phyloP scores from a whole-genome alignment of 1,140 invertebrate genomes.

The Drosophila nasuta region DNA sequence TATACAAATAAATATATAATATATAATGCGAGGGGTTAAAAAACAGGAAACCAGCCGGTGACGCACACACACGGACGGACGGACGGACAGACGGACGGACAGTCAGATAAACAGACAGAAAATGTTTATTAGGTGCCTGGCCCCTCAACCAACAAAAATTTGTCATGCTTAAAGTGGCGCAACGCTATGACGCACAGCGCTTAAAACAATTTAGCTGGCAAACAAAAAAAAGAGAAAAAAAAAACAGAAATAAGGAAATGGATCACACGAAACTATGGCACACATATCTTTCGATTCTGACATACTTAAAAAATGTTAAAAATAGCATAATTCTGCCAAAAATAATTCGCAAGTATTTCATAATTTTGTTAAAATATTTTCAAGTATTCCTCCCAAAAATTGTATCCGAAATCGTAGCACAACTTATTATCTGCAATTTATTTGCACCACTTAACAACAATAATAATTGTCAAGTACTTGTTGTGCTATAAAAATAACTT shows the following conservation, averaged over 20 bases:
- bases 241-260: background rate
- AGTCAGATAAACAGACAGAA: background rate
- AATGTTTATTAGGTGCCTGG: constrained; percentile 22
- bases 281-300: too few relatives aligned
- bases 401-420: too few relatives aligned
- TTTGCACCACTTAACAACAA: too few relatives aligned
- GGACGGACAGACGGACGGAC: background rate
- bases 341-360: too few relatives aligned
- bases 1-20: background rate
- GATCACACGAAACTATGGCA: too few relatives aligned
- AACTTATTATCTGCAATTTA: too few relatives aligned
- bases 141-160: constrained; percentile 6
- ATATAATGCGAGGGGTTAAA: background rate
- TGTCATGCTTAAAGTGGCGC: constrained; percentile 21
- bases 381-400: too few relatives aligned
- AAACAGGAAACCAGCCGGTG: constrained; percentile 31
- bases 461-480: too few relatives aligned
- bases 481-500: too few relatives aligned
- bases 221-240: background rate
- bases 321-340: too few relatives aligned
- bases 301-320: too few relatives aligned
- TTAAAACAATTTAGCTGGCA: background rate
- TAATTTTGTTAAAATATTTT: too few relatives aligned
- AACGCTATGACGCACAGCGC: constrained; percentile 32
- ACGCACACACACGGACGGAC: constrained; percentile 14